Conservation (phyloP, 2,797 vertebrate genomes). For the Xiphophorus birchmanni region DNA sequence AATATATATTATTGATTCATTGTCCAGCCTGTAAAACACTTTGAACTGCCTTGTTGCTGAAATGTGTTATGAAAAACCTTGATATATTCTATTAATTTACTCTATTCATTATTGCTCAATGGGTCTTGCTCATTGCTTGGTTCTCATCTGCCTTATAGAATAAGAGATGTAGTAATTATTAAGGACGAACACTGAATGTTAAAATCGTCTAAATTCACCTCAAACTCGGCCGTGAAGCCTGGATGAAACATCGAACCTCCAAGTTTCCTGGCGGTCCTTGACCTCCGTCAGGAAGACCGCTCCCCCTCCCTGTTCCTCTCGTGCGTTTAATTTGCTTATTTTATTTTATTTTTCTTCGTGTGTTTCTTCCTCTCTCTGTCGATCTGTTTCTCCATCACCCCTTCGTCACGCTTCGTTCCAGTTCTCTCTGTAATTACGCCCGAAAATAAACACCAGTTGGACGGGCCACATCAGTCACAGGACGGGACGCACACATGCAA, state of each 20-base stretch:
- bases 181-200: no score
- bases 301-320: not conserved
- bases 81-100: no score
- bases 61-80: no score
- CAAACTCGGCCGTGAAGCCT: conserved; percentile 1
- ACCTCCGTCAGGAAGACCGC: conserved; percentile 31
- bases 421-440: conserved; percentile 49
- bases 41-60: no score
- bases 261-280: conserved; percentile 21
- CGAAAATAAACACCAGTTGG: conserved; percentile 56
- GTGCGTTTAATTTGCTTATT: conserved; percentile 22
- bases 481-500: conserved; percentile 22
- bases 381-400: conserved; percentile 25
- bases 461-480: conserved; percentile 59
- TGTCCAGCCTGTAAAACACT: no score
- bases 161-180: no score
- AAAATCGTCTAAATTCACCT: no score
- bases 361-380: not conserved
- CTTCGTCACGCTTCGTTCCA: conserved; percentile 9
- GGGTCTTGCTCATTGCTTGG: no score
- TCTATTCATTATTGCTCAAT: no score
- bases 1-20: no score
- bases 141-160: no score
- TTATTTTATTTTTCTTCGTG: not conserved
- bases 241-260: conserved; percentile 10